Conservation (phyloP, 1,140 invertebrate species). For the Meloidogyne floridensis region DNA sequence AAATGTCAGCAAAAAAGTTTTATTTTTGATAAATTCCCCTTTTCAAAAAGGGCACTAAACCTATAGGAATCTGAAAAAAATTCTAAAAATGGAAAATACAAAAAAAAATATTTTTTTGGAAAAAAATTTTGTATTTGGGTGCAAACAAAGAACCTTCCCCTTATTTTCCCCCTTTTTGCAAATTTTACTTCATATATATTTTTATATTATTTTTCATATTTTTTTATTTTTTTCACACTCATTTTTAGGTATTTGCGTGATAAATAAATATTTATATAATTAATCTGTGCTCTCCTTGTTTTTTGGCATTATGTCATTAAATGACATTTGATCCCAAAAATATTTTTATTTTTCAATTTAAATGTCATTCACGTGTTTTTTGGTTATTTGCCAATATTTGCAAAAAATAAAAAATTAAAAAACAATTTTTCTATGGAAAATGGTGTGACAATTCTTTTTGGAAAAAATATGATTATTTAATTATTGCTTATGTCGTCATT, state of each 20-base stretch:
- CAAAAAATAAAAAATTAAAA: not conserved
- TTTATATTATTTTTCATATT: too few relatives aligned
- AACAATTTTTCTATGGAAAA: not conserved
- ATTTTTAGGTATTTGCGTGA: too few relatives aligned
- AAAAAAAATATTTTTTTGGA: not conserved
- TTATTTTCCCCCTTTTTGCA: too few relatives aligned
- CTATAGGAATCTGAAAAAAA: not conserved
- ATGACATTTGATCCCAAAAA: not conserved
- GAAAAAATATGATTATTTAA: not conserved
- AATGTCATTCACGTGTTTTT: not conserved
- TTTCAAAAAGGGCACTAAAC: too few relatives aligned
- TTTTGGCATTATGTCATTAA: not conserved
- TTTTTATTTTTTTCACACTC: too few relatives aligned
- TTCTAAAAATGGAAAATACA: slow-evolving; percentile 1
- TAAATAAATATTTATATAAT: not conserved
- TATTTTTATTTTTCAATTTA: not conserved
- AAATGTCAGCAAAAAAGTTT: not conserved
- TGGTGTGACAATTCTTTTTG: not conserved
- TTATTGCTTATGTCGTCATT: slow-evolving; percentile 4
- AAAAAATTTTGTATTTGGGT: not conserved
- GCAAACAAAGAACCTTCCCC: not conserved
- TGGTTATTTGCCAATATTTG: not conserved
- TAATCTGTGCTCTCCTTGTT: not conserved
- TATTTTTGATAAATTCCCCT: not conserved
- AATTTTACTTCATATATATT: too few relatives aligned